Evolutionary conservation across 1,140 invertebrate species (phyloP), one percentile per base, ranked within the genome.

Genomic region (Pemphigus obesinymphae): DNA sequence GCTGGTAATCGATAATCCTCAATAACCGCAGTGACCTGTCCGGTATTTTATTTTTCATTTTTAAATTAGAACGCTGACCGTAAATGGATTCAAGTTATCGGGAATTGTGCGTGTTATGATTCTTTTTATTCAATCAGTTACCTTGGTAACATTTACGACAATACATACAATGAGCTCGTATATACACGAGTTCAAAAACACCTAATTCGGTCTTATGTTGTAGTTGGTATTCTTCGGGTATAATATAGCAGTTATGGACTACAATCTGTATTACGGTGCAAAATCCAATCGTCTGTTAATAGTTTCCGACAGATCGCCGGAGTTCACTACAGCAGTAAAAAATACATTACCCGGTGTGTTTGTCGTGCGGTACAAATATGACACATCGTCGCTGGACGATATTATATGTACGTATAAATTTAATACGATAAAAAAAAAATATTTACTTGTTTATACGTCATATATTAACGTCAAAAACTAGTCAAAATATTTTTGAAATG

Each of bases 341-440:
- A 80, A 80, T 31, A 80, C 76, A 1, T 61, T 80, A 23, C 37
- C 76, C 2, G 76, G 76, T 10, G 53, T 80, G 2, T 80, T 80
- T 20, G 55, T 80, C 1, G 76, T 80, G 1, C 31, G 76, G 7
- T 80, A 80, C 13, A 80, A 61, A n/a, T 80, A 80, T 2, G 76
- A 80, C 17, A 63, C 76, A 17, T 80, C 76, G 0, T 80, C 76
- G 6, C 20, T 80, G 17, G 76, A 80, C 17, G 76, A 80, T 26
- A 80, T 80, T 31, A 80, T 80, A 0, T 80, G 76, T 80, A 63
- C 55, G 76, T 80, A 80, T n/a, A n/a, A n/a, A n/a, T n/a, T n/a
- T n/a, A n/a, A n/a, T n/a, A n/a, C n/a, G n/a, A n/a, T n/a, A n/a
- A n/a, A n/a, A n/a, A n/a, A n/a, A n/a, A n/a, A n/a, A n/a, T n/a